Conservation (phyloP, 2,113 vertebrate species). For the Stictonetta naevosa region DNA sequence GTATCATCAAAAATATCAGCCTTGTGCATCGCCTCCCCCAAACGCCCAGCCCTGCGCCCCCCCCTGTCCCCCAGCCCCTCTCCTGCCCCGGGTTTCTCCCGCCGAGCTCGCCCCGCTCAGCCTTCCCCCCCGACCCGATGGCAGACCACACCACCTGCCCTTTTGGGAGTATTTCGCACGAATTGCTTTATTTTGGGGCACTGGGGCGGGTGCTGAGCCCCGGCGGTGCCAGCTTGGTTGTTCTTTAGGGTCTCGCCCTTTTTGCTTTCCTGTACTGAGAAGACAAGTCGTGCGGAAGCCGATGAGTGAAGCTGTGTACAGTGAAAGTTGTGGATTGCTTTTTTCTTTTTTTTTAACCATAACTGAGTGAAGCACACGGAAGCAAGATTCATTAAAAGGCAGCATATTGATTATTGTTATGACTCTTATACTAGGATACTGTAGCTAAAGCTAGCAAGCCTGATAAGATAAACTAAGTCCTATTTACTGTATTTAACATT, state of each 20-base stretch:
- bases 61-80: not conserved
- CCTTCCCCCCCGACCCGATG: not conserved
- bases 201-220: not conserved
- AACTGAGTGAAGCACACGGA: conserved; percentile 76
- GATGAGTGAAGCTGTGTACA: conserved; percentile 74
- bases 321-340: conserved; percentile 72
- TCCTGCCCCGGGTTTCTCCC: rapidly evolving
- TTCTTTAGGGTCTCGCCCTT: conserved; percentile 78
- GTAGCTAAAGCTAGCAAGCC: conserved; percentile 82
- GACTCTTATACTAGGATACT: conserved; percentile 78
- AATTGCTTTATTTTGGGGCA: not conserved
- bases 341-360: conserved; percentile 47
- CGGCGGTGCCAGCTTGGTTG: conserved; percentile 64
- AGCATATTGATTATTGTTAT: conserved; percentile 85
- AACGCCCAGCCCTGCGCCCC: not conserved
- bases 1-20: conserved; percentile 79
- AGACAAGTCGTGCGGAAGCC: conserved; percentile 75
- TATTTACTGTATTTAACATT: conserved; percentile 85
- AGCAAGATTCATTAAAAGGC: conserved; percentile 86
- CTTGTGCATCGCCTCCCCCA: conserved; percentile 43
- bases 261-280: conserved; percentile 72
- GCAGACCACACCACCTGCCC: not conserved
- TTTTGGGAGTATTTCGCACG: not conserved
- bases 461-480: conserved; percentile 84
- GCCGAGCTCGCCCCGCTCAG: not conserved